These are phyloP conservation scores for Liodrosophila aerea DNA, from an alignment of 2,888 invertebrate genomes.

Conservation along the genomic window DNA sequence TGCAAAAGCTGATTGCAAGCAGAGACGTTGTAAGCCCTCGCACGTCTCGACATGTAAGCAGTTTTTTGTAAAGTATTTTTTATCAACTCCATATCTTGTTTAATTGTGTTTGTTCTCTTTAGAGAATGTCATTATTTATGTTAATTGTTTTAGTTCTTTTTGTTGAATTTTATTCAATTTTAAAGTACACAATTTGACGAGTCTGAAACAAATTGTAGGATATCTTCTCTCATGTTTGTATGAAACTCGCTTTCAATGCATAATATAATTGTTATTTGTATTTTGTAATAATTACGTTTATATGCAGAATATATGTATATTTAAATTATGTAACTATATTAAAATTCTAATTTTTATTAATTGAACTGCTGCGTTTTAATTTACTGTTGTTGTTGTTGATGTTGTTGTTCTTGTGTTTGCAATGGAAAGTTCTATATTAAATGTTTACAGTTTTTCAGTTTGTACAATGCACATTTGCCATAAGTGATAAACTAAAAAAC, in stretches of 20 bases:
- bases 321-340: constrained; percentile 67
- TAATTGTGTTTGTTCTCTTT: not conserved
- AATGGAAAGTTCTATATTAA: constrained; percentile 17
- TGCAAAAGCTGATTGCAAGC: constrained; percentile 34
- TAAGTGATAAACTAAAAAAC: constrained; percentile 24
- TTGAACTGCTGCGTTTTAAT: constrained; percentile 78
- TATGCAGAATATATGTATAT: constrained; percentile 53
- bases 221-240: constrained; percentile 8
- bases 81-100: not conserved
- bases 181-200: constrained; percentile 71
- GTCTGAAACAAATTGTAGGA: constrained; percentile 49
- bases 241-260: constrained; percentile 48
- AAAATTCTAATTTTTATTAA: constrained; percentile 77
- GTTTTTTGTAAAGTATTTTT: constrained; percentile 29
- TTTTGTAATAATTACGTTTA: constrained; percentile 43
- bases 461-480: constrained; percentile 28
- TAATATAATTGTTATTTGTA: constrained; percentile 14
- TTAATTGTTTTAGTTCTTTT: constrained; percentile 14
- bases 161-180: constrained; percentile 73
- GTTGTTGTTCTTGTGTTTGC: constrained; percentile 21
- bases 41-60: constrained; percentile 36
- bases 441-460: constrained; percentile 20
- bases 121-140: constrained; percentile 2
- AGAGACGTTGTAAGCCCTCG: constrained; percentile 13
- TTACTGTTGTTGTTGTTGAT: constrained; percentile 29